phyloP scores from a whole-genome alignment of 1,140 invertebrate genomes.

The Gyrodactylus salaris region DNA sequence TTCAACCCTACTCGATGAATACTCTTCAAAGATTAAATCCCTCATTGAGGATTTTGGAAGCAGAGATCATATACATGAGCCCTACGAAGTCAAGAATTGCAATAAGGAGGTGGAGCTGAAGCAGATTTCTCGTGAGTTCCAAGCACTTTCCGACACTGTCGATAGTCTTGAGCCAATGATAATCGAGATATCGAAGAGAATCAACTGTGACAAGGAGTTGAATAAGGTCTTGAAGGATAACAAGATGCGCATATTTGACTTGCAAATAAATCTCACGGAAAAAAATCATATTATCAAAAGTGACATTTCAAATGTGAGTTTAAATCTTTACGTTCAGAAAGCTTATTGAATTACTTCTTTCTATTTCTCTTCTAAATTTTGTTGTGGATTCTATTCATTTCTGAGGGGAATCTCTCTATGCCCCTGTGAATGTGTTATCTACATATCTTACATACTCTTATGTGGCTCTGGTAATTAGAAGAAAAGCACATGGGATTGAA shows the following conservation, averaged over 20 bases:
- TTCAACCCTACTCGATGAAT: neutral
- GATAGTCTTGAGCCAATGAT: neutral
- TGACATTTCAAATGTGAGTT: neutral
- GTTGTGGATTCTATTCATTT: too few relatives aligned
- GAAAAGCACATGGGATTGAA: too few relatives aligned
- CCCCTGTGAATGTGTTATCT: too few relatives aligned
- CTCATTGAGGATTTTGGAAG: neutral
- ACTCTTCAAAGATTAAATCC: neutral
- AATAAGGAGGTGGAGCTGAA: neutral
- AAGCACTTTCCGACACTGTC: neutral
- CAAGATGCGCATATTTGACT: neutral
- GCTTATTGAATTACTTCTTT: neutral
- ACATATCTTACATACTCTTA: too few relatives aligned
- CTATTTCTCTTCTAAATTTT: too few relatives aligned
- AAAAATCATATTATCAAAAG: neutral
- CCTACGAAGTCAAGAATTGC: neutral
- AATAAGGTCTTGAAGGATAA: neutral
- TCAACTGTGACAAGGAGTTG: neutral
- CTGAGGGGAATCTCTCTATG: too few relatives aligned
- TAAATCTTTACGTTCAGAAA: neutral
- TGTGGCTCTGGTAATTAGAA: too few relatives aligned
- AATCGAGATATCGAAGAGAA: neutral
- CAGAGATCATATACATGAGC: neutral
- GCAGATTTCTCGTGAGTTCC: neutral
- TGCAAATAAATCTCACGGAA: neutral